Evolutionary conservation across 2,888 invertebrate species (phyloP).

Genomic region (Hypomecis atomaria): DNA sequence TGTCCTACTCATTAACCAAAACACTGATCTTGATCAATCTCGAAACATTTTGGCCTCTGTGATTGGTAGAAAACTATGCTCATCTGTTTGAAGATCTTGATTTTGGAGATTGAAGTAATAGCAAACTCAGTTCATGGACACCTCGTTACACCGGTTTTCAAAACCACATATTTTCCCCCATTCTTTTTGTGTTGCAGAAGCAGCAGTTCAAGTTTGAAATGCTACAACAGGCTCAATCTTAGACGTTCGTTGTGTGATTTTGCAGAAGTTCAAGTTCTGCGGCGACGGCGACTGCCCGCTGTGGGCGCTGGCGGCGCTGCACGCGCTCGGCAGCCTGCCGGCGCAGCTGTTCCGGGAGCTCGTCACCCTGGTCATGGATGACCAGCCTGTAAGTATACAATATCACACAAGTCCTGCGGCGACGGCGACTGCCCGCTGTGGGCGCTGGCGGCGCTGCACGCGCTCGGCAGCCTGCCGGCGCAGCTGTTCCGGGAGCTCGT

Average conservation of each 20-base stretch:
- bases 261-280: slow-evolving; percentile 78
- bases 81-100: too few relatives aligned
- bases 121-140: too few relatives aligned
- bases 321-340: slow-evolving; percentile 71
- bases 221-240: too few relatives aligned
- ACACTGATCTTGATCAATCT: too few relatives aligned
- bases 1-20: too few relatives aligned
- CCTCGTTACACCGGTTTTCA: too few relatives aligned
- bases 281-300: slow-evolving; percentile 76
- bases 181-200: too few relatives aligned
- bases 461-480: slow-evolving; percentile 68
- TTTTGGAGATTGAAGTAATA: too few relatives aligned
- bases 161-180: too few relatives aligned
- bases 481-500: slow-evolving; percentile 65
- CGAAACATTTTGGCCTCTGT: too few relatives aligned
- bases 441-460: slow-evolving; percentile 74
- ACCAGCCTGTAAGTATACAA: slow-evolving; percentile 61
- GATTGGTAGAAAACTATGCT: too few relatives aligned
- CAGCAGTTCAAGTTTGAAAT: too few relatives aligned
- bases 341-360: slow-evolving; percentile 65
- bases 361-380: slow-evolving; percentile 64
- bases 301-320: slow-evolving; percentile 74
- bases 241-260: slow-evolving; percentile 4
- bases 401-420: slow-evolving; percentile 66
- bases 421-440: slow-evolving; percentile 78